A percentile compares a stretch with the other conserved stretches of the same genome.
These are phyloP conservation scores for Lerista edwardsae DNA, from an alignment of 2,797 vertebrate species.

Conservation along the genomic window DNA sequence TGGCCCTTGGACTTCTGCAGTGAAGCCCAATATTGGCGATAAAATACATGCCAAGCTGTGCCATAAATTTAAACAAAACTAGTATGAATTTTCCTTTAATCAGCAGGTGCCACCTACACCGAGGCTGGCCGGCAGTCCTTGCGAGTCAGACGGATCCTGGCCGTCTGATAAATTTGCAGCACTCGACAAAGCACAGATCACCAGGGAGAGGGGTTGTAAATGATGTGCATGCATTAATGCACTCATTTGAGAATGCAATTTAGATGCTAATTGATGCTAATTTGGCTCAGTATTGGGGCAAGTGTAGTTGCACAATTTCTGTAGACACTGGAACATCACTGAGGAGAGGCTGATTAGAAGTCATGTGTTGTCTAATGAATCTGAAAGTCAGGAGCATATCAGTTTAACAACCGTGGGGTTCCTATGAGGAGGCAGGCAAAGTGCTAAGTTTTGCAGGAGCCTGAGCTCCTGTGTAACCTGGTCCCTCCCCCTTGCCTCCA, in stretches of 20 bases:
- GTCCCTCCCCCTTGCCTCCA: no score
- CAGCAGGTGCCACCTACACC: constrained; percentile 30
- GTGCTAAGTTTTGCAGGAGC: no score
- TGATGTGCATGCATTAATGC: constrained; percentile 52
- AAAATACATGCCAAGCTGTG: constrained; percentile 37
- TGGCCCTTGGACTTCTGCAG: constrained; percentile 43
- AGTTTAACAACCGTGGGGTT: no score
- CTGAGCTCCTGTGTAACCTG: no score
- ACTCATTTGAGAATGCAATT: constrained; percentile 62
- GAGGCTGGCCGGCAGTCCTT: constrained; percentile 48
- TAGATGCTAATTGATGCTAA: constrained; percentile 73
- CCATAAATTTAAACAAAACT: constrained; percentile 58
- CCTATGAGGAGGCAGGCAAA: no score
- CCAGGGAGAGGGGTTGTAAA: constrained; percentile 54
- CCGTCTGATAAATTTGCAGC: constrained; percentile 56
- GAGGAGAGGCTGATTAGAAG: not conserved
- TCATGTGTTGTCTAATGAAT: constrained; percentile 9
- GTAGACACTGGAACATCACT: constrained; percentile 19
- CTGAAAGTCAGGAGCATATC: constrained; percentile 30
- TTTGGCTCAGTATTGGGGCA: constrained; percentile 44
- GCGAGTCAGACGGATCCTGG: constrained; percentile 55
- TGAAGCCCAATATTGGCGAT: constrained; percentile 53
- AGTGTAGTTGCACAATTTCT: constrained; percentile 37
- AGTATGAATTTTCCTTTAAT: constrained; percentile 58
- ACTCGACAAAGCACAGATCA: constrained; percentile 49